Evolutionary conservation across 2,888 invertebrate genomes (phyloP).

Genomic region (Leptopilina syphax): DNA sequence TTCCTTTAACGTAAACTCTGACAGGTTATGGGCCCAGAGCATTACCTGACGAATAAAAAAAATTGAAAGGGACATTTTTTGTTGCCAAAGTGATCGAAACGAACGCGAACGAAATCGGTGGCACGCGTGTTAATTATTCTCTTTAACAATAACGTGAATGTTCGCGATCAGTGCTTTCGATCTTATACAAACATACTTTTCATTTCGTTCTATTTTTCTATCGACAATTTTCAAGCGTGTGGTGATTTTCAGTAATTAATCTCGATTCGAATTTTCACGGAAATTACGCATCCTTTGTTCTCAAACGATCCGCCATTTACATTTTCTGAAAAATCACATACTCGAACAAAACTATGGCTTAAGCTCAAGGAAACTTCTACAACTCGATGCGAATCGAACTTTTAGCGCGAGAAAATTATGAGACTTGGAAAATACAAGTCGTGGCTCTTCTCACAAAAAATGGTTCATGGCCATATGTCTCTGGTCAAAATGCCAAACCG

Average conservation of each 20-base stretch:
- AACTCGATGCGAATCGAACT: slow-evolving; percentile 10
- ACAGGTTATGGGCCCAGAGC: not conserved
- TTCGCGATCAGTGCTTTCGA: not conserved
- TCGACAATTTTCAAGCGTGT: not conserved
- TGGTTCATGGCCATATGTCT: slow-evolving; percentile 14
- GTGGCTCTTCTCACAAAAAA: slow-evolving; percentile 7
- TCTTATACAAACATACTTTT: not conserved
- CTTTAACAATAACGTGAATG: not conserved
- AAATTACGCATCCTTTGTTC: not conserved
- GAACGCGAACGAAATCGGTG: not conserved
- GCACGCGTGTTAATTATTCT: not conserved
- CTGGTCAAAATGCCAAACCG: not conserved
- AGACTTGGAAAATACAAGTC: slow-evolving; percentile 25
- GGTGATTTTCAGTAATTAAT: not conserved
- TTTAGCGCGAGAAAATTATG: slow-evolving; percentile 6
- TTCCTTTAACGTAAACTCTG: not conserved
- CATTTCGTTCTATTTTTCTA: not conserved
- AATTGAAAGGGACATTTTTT: not conserved
- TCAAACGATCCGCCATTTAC: not conserved
- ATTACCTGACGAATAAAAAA: not conserved
- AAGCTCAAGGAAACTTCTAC: not conserved
- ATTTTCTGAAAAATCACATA: not conserved
- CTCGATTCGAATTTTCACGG: not conserved
- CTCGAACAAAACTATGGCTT: not conserved
- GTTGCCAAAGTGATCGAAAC: not conserved